Percentiles rank a stretch among this genome's conserved stretches.
These are phyloP conservation scores for Dicrostonyx torquatus DNA, from an alignment of 2,797 vertebrate genomes.

Conservation along the genomic window DNA sequence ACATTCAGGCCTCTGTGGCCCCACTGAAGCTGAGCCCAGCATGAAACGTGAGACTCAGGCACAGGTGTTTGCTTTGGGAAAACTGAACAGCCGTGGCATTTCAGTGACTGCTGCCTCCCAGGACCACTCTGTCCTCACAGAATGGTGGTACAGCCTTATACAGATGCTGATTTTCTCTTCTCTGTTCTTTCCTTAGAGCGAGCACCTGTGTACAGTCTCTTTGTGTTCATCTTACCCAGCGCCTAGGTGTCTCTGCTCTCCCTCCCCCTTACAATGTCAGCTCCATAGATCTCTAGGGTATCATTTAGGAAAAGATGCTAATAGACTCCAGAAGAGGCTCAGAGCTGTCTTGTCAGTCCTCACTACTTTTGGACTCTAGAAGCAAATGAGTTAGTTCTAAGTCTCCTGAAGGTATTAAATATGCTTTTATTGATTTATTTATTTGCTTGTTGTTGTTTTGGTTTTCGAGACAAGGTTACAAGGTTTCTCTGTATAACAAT, in stretches of 20 bases:
- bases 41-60: background rate
- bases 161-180: slow-evolving; percentile 22
- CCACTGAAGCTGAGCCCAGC: background rate
- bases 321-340: background rate
- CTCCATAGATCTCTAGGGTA: background rate
- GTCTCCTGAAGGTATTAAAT: background rate
- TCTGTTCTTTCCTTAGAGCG: slow-evolving; percentile 34
- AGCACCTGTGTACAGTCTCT: background rate
- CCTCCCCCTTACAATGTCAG: background rate
- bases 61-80: background rate
- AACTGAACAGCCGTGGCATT: background rate
- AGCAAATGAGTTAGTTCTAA: background rate
- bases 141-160: background rate
- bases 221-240: background rate
- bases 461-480: too few species aligned
- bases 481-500: too few species aligned
- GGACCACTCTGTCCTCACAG: background rate
- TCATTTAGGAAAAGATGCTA: slow-evolving; percentile 15
- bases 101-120: background rate
- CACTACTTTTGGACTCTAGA: background rate
- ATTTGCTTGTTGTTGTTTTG: too few species aligned
- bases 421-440: background rate
- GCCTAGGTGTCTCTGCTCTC: background rate
- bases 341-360: background rate
- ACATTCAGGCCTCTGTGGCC: background rate